Evolutionary conservation across 2,888 invertebrate species (phyloP), one percentile per base, ranked within the genome.

Genomic region (Agrochola lota): DNA sequence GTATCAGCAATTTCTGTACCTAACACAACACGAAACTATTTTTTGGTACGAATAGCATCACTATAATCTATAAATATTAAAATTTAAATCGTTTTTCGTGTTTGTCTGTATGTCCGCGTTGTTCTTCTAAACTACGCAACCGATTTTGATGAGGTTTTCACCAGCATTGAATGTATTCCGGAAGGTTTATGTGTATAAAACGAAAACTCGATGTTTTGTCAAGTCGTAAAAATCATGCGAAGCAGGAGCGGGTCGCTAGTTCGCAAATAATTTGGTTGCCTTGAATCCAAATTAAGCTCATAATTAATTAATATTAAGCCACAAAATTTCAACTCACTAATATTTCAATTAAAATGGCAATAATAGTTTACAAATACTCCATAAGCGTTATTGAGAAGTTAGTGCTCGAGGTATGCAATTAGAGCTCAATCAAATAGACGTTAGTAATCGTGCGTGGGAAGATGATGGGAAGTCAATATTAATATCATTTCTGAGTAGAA

Each of bases 381-480:
- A 5, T 26, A 68, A 43, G 12, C 40, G 67, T 62, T 49, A 78
- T 70, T 62, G 20, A 26, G 26, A 60, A 60, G 40, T 74, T 71
- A n/a, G 4, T 63, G 20, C n/a, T 57, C 52, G 8, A 63, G 66
- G 17, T 70, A 70, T 69, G 73, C 43, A 66, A 59, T 63, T 55
- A 59, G 35, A 60, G 30, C 52, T 80, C 81, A 84, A 80, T 84
- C 60, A 80, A 83, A 75, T 52, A 46, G 9, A 40, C 62, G 72
- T 84, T 70, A 72, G 62, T 66, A 46, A 62, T 59, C 20, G 60
- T 59, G 52, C 40, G 59, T 63, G n/a, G 66, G 69, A n/a, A 30
- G 26, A 78, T 67, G 26, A 63, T 30, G 17, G 30, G 12, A 30
- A 59, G 52, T 15, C 23, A 63, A 71, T 79, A 79, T 60, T 55